Evolutionary conservation across 2,797 vertebrate species (phyloP), one percentile per base, ranked within the genome.

Genomic region (Enteromius viviparus): DNA sequence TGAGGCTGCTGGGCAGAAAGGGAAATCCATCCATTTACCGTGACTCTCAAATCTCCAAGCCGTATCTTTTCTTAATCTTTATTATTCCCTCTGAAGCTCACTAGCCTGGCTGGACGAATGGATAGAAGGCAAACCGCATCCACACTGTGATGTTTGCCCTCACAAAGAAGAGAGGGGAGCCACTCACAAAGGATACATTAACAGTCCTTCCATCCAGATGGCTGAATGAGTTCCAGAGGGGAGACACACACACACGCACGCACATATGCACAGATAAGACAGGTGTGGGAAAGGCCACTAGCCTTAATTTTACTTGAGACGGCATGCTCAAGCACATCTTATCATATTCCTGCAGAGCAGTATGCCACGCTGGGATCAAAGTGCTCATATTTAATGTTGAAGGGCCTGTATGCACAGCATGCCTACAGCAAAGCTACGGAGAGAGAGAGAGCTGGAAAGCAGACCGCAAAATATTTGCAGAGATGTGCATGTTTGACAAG

Each of bases 291-390:
- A 83, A 79, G 64, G 87, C 65, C 76, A 84, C 85, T 70, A 76
- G 76, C 82, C 72, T 84, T 77, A 65, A 74, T 83, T 82, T 83
- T 72, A 83, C 65, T 72, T 82, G 75, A 74, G 78, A 80, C 78
- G 37, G 80, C 60, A 64, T 81, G 80, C 90, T 89, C 74, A 88
- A 92, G 94, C 92, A 91, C 92, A 92, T 93, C 92, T 93, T 88
- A 90, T 94, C 93, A 91, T 87, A 92, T 93, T 90, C 84, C 91
- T 49, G 87, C 91, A 91, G 92, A 92, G 91, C 89, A 89, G 82
- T 81, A 75, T 89, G 88, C 91, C 93, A 92, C 88, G 91, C 92
- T 91, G 93, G 89, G 93, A 93, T 95, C 92, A 93, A 93, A 94
- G 92, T 89, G 80, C 68, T 85, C 65, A 84, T 85, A 87, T 90